Conservation (phyloP, 2,888 invertebrate genomes). For the Campoletis raptor region DNA sequence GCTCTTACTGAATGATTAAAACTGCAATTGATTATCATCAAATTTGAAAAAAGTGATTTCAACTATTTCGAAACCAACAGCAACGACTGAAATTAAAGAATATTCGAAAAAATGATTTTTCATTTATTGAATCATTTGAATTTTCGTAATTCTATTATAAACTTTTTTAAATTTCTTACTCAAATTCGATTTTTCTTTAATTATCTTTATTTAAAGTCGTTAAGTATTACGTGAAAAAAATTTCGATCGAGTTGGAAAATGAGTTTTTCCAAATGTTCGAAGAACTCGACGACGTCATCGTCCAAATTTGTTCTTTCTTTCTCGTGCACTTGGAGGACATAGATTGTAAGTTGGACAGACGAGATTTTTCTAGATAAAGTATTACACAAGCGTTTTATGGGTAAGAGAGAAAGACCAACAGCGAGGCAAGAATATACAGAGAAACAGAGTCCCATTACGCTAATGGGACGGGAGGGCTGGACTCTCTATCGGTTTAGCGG, state of each 20-base stretch:
- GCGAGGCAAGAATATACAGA: constrained; percentile 77
- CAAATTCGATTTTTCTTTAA: not conserved
- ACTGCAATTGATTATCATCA: not conserved
- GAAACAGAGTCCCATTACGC: constrained; percentile 78
- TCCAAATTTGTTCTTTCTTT: constrained; percentile 16
- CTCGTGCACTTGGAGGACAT: constrained; percentile 12
- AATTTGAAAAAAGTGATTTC: not conserved
- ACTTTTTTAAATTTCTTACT: not conserved
- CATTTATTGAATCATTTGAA: no score
- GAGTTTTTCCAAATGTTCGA: not conserved
- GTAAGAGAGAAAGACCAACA: constrained; percentile 41
- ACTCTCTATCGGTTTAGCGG: constrained; percentile 78
- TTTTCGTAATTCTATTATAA: not conserved
- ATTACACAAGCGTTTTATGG: constrained; percentile 32
- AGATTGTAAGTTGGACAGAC: constrained; percentile 20
- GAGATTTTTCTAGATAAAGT: constrained; percentile 38
- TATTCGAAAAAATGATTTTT: not conserved
- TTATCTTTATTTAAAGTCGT: not conserved
- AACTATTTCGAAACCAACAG: not conserved
- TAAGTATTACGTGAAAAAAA: not conserved
- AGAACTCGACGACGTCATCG: not conserved
- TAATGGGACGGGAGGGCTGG: constrained; percentile 77
- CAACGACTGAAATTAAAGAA: not conserved
- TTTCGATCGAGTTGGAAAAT: not conserved
- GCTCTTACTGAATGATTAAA: not conserved